These are phyloP conservation scores for Toxostoma redivivum DNA, from an alignment of 2,113 vertebrate genomes.

Conservation along the genomic window DNA sequence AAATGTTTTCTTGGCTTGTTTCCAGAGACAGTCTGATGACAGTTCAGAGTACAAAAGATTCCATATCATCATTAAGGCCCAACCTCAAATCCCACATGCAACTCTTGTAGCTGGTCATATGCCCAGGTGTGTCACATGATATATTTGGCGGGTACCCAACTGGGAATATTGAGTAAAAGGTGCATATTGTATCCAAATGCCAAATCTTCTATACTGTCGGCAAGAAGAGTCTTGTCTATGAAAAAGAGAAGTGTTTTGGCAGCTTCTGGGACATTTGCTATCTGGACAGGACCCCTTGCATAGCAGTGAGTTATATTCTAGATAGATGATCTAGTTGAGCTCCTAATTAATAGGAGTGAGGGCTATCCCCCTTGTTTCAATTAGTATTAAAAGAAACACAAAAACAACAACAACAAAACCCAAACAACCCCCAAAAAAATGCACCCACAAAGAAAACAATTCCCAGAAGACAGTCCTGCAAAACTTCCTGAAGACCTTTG, in stretches of 20 bases:
- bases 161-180: not conserved
- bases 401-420: not conserved
- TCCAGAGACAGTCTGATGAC: not conserved
- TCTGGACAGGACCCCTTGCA: not conserved
- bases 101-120: not conserved
- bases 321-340: not conserved
- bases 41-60: not conserved
- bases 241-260: not conserved
- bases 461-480: not conserved
- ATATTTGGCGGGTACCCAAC: not conserved
- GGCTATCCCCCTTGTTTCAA: not conserved
- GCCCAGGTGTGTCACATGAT: rapidly evolving
- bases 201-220: not conserved
- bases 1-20: not conserved
- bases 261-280: not conserved
- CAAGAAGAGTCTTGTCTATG: not conserved
- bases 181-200: not conserved
- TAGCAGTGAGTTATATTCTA: not conserved
- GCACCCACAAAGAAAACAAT: not conserved
- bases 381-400: not conserved
- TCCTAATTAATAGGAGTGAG: not conserved
- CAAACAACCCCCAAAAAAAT: not conserved
- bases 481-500: not conserved
- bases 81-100: not conserved
- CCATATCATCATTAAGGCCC: not conserved